Base-by-base conservation (phyloP, 2,113 vertebrate genomes). In the Aspiorhynchus laticeps region DNA sequence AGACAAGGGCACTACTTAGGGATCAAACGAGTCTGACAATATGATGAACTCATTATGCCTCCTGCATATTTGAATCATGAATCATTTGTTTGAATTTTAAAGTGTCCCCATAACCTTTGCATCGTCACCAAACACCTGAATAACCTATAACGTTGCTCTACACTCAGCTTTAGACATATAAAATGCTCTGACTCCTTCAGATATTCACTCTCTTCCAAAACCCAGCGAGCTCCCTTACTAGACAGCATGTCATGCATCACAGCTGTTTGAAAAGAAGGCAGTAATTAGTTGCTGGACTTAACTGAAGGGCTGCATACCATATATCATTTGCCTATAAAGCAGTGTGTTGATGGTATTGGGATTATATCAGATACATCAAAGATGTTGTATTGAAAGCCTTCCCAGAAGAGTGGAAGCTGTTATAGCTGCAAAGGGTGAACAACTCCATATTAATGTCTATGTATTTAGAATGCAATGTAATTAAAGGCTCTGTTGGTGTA, bases 11-110 rank as follows among this genome's bases (percentile, higher is more conserved):
- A 53, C 43, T 71, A 71, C 46, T 71, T 51, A 71, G 65, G 46
- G 65, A 51, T 71, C 81, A 83, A 83, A 83, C 53, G 43, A n/a
- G 46, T 71, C 43, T 53, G 65, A 38, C 81, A 83, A 83, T 36
- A 51, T 71, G 41, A 83, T 71, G 81, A 71, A 71, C 38, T 71
- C 19, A 82, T 82, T 82, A 83, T 33, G 31, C 28, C 24, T 28
- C 61, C 65, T 71, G 10, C 46, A 51, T 19, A 67, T 83, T 71
- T 83, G 12, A 71, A 71, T 69, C 56, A 82, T 69, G 61, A 69
- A 48, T 67, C 38, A 48, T 69, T 33, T 80, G n/a, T 41, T 10
- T 33, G 56, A 56, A 79, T 53, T 56, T 59, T 19, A 80, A 21
- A 46, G 81, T 71, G 19, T 51, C 26, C 43, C 65, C 43, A 53